phyloP scores from a whole-genome alignment of 1,140 invertebrate species.

The Onthophagus taurus region DNA sequence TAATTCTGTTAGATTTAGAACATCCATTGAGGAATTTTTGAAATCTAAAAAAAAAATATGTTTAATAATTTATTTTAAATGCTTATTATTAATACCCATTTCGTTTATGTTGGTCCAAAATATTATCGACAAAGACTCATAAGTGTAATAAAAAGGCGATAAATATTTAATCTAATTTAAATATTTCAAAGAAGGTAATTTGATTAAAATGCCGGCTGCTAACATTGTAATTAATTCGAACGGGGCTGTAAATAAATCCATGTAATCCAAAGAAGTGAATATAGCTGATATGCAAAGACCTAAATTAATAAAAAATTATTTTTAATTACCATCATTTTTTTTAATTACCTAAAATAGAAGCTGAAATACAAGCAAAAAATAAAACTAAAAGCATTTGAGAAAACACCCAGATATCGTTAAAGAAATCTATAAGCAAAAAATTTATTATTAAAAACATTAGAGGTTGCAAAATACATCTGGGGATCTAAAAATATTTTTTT shows the following conservation, averaged over 20 bases:
- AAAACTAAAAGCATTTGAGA: constrained; percentile 17
- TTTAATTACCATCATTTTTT: not conserved
- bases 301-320: constrained; percentile 15
- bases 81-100: constrained; percentile 20
- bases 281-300: constrained; percentile 23
- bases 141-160: constrained; percentile 26
- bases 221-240: constrained; percentile 21
- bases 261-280: constrained; percentile 21
- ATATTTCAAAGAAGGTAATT: constrained; percentile 15
- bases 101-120: constrained; percentile 17
- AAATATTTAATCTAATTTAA: constrained; percentile 23
- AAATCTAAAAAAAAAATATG: too few relatives aligned
- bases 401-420: constrained; percentile 13
- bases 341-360: constrained; percentile 20
- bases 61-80: too few relatives aligned
- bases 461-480: not conserved
- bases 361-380: constrained; percentile 17
- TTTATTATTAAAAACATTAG: constrained; percentile 4
- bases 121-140: constrained; percentile 22
- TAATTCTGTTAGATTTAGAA: too few relatives aligned
- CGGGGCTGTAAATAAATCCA: constrained; percentile 22
- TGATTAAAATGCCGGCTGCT: constrained; percentile 23
- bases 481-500: constrained; percentile 8
- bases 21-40: too few relatives aligned
- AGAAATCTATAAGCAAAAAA: constrained; percentile 1